phyloP scores from a whole-genome alignment of 2,113 vertebrate species.

The Martes martes region DNA sequence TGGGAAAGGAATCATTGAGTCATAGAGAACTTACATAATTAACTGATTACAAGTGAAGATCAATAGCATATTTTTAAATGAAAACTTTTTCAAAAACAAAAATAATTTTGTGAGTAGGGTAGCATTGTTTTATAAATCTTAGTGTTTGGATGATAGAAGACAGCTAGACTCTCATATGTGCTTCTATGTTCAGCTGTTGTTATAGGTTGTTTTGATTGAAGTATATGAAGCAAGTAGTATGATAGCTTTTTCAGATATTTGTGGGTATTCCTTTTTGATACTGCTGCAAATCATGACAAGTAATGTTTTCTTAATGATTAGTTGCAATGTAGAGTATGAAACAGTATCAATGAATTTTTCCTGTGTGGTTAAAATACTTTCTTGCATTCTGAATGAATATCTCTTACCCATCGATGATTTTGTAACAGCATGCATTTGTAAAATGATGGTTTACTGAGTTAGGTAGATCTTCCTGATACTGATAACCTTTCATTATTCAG shows the following conservation, averaged over 20 bases:
- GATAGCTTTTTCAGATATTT: neutral
- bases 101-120: neutral
- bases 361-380: neutral
- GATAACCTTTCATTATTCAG: neutral
- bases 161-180: neutral
- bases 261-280: neutral
- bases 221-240: neutral
- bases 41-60: neutral
- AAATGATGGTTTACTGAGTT: neutral
- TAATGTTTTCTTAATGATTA: neutral
- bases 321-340: neutral
- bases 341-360: neutral
- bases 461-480: neutral
- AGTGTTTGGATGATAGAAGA: neutral
- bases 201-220: neutral
- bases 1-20: neutral
- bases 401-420: too few relatives aligned
- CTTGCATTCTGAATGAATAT: neutral
- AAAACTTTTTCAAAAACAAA: constrained; percentile 1
- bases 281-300: neutral
- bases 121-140: neutral
- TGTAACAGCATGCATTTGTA: neutral
- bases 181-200: neutral
- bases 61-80: neutral
- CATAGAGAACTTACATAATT: neutral